These are phyloP conservation scores for Eulemur macaco DNA, from an alignment of 2,113 vertebrate species.

Conservation along the genomic window DNA sequence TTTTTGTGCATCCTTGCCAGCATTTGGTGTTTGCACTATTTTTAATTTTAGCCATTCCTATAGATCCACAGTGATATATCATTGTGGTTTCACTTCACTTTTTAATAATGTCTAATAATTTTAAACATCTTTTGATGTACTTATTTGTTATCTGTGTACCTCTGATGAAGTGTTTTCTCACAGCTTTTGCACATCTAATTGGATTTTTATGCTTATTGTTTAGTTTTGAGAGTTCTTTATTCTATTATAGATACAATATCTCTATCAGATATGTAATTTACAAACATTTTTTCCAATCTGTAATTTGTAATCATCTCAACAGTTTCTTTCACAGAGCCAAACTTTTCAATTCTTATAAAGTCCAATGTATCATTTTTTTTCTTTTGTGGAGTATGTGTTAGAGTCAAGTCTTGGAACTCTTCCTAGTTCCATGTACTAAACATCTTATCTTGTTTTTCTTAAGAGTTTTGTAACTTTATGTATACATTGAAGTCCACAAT, in stretches of 20 bases:
- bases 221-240: neutral
- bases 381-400: neutral
- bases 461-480: neutral
- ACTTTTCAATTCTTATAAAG: neutral
- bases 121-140: neutral
- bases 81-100: neutral
- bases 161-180: neutral
- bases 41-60: neutral
- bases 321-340: neutral
- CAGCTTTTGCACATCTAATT: neutral
- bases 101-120: neutral
- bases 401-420: neutral
- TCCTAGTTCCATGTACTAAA: neutral
- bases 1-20: neutral
- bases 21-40: neutral
- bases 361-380: neutral
- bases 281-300: neutral
- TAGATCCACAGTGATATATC: neutral
- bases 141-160: neutral
- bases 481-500: neutral
- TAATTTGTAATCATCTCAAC: neutral
- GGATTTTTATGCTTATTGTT: neutral
- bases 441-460: neutral
- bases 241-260: neutral
- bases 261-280: neutral